Evolutionary conservation across 2,113 vertebrate genomes (phyloP), one percentile per base, ranked within the genome.

Genomic region (Actenoides lindsayi): DNA sequence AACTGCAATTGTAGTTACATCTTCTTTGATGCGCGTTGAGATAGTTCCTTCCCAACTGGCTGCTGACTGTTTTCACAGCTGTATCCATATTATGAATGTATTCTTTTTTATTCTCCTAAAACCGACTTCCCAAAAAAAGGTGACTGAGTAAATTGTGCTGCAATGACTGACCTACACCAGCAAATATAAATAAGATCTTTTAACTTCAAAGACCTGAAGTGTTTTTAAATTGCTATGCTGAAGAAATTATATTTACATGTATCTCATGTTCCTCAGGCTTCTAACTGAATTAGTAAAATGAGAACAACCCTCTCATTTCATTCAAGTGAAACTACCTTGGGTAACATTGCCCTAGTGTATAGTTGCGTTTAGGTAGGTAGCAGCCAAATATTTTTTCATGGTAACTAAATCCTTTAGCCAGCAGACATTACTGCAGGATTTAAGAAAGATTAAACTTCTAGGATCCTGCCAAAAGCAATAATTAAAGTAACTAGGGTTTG

Each of bases 361-460:
- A 89, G 69, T 41, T 71, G 25, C 56, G 69, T 95, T 93, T 90
- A 95, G 39, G 56, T 91, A 86, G 87, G 83, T 89, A 95, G 56
- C 68, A 90, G 46, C 74, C 95, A 92, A 96, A 89, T 83, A 82
- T 88, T 89, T 97, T 73, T 77, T 83, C 71, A 83, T 62, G n/a
- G 90, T 94, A 97, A 97, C 84, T 71, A 93, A 97, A 95, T 85
- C 69, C 70, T 96, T 90, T 79, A 96, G 84, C 95, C 54, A 95
- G 80, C 84, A 98, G 89, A 96, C 60, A 90, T 95, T 95, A 94
- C 69, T 92, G 69, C 71, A 73, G 88, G 87, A 96, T 96, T 98
- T 97, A 92, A 93, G 80, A 94, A 96, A 97, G 88, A 97, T 97
- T 97, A 97, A 94, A 97, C 82, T 96, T 92, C 97, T 86, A 97